Conservation (phyloP, 2,113 vertebrate genomes). For the Rhinopomastus cyanomelas region DNA sequence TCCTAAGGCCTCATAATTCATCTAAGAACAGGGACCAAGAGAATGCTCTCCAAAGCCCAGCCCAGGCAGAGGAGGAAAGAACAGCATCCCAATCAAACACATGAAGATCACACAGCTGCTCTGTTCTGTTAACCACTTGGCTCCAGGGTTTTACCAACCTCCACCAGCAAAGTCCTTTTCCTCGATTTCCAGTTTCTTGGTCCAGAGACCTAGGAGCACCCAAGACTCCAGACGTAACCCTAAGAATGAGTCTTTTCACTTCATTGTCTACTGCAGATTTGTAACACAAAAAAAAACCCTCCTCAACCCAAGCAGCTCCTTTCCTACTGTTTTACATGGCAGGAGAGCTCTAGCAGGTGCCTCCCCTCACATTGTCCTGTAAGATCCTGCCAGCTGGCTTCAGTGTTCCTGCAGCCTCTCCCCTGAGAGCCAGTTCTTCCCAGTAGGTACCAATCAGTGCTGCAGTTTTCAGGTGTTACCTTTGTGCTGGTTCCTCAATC, state of each 20-base stretch:
- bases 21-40: background rate
- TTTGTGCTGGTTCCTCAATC: background rate
- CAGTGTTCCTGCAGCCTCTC: background rate
- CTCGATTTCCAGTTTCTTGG: background rate
- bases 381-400: background rate
- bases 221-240: background rate
- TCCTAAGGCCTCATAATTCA: background rate
- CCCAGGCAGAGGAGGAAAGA: background rate
- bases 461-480: background rate
- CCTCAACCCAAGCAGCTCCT: background rate
- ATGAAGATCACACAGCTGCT: background rate
- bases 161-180: background rate
- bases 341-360: background rate
- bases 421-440: background rate
- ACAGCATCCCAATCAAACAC: background rate
- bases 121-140: background rate
- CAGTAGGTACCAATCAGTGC: background rate
- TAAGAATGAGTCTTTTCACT: background rate
- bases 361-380: background rate
- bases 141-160: background rate
- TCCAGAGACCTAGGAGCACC: background rate
- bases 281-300: background rate
- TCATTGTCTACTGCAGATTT: background rate
- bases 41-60: background rate
- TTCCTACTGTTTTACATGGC: background rate